Base-by-base conservation (phyloP, 2,888 invertebrate genomes). In the Caenorhabditis sinica region DNA sequence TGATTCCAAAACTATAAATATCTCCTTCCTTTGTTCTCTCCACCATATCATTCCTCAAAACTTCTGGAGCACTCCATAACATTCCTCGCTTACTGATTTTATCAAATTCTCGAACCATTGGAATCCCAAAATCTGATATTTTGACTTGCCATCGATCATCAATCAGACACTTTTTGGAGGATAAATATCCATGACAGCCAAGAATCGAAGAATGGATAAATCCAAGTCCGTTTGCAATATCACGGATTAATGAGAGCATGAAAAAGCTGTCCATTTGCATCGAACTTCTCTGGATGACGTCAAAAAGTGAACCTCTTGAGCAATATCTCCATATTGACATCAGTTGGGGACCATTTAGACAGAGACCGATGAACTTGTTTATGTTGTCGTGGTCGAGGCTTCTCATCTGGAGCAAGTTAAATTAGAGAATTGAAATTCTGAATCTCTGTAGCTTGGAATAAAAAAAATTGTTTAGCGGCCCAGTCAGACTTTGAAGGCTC, bases 191-290 rank as follows among this genome's bases (percentile, higher is more conserved):
- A 58, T 86, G 86, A 51, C 6, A 63, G 15, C 65, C 30, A 6
- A 86, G 53, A 25, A 68, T 36, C 9, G 86, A 86, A 30, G 60
- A 28, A 51, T 86, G 86, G 23, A 86, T 80, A 56, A 69, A 85
- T 0, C 20, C 20, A 8, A 85, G 56, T 17, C 82, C 85, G 28
- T 80, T 80, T 28, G 71, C 60, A 30, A 92, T 83, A 68, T 92
- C 92, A 36, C 88, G 69, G 13, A 92, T 87, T 9, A 92, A 80
- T 0, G 91, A 90, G 79, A 83, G 90, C 63, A 91, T 88, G 83
- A 92, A 92, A 80, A 92, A 92, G 40, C 86, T 85, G 72, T 92
- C 92, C 86, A 90, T 89, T 82, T 85, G 83, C 30, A 89, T 80
- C 1, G 85, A 81, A 51, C 82, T 82, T 30, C 79, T 80, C n/a